phyloP scores from a whole-genome alignment of 2,113 vertebrate species.

The Menidia beryllina region DNA sequence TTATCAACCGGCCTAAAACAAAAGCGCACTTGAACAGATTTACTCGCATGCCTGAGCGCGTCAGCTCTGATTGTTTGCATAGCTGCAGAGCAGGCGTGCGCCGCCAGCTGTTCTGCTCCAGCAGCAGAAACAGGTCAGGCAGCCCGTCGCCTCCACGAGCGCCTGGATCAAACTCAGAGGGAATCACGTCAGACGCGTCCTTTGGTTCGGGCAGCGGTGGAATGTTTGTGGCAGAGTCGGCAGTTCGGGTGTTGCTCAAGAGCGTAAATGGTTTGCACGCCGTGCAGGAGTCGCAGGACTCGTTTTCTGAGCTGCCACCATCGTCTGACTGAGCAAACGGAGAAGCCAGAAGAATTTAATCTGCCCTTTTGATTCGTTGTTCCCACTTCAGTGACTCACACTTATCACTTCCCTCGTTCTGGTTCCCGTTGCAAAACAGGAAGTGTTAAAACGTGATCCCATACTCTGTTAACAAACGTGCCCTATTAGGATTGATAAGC shows the following conservation, averaged over 20 bases:
- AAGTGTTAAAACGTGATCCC: neutral
- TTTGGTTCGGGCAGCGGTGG: too few relatives aligned
- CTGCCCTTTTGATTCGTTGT: neutral
- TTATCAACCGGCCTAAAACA: neutral
- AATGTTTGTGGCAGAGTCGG: too few relatives aligned
- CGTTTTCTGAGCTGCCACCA: neutral
- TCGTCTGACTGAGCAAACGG: neutral
- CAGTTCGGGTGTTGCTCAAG: too few relatives aligned
- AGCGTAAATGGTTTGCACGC: neutral
- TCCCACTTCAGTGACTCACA: neutral
- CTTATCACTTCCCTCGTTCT: conserved; percentile 57
- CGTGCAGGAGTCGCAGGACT: too few relatives aligned
- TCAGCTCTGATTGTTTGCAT: neutral
- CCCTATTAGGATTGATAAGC: too few relatives aligned
- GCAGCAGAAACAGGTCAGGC: conserved; percentile 48
- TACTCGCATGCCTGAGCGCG: neutral
- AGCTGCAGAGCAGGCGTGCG: conserved; percentile 23
- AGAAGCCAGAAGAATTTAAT: neutral
- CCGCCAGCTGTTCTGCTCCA: neutral
- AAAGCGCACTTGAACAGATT: neutral
- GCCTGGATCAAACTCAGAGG: neutral
- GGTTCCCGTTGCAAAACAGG: conserved; percentile 18
- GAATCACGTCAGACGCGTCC: neutral
- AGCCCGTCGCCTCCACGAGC: conserved; percentile 5
- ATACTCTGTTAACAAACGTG: neutral